Conservation (phyloP, 2,113 vertebrate species). For the Benitochromis conjunctus region DNA sequence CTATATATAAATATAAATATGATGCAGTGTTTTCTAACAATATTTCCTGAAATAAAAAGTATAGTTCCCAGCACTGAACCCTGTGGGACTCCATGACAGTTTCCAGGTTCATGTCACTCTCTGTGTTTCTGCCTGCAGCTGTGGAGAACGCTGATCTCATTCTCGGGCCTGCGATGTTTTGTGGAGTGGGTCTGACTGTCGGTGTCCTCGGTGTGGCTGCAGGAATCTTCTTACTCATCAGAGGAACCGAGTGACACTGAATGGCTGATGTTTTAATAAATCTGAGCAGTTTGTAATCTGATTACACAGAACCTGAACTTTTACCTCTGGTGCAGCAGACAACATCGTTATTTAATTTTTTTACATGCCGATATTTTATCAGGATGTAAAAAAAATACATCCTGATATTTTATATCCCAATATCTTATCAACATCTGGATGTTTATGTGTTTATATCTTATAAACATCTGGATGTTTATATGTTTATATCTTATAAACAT, state of each 20-base stretch:
- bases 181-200: neutral
- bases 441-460: too few relatives aligned
- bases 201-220: neutral
- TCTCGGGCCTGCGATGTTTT: neutral
- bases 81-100: rapidly evolving
- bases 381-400: too few relatives aligned
- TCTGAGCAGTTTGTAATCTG: neutral
- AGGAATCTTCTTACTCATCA: neutral
- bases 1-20: neutral
- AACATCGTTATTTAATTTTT: too few relatives aligned
- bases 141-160: neutral
- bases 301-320: rapidly evolving
- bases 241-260: neutral
- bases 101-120: rapidly evolving
- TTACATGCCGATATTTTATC: too few relatives aligned
- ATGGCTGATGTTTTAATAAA: rapidly evolving
- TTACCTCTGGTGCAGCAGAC: neutral
- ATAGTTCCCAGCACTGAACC: rapidly evolving
- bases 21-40: neutral
- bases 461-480: too few relatives aligned
- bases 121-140: neutral
- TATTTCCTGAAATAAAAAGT: rapidly evolving
- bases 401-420: too few relatives aligned
- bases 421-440: too few relatives aligned
- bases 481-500: too few relatives aligned